Evolutionary conservation across 1,140 invertebrate species (phyloP).

Genomic region (Elysia chlorotica): DNA sequence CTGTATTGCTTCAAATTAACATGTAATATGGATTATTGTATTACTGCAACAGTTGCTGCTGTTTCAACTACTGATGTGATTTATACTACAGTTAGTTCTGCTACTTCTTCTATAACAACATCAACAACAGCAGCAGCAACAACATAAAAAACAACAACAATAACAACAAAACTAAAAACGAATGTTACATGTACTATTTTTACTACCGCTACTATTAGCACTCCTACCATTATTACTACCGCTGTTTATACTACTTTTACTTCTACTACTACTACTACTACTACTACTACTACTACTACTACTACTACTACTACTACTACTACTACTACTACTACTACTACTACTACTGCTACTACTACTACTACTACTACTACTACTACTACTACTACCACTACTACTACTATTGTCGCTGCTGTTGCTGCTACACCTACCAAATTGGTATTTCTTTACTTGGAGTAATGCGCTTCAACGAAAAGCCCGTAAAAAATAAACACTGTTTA

Average conservation of each 20-base stretch:
- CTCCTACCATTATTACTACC: background rate
- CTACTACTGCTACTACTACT: slow-evolving; percentile 22
- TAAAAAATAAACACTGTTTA: too few species aligned
- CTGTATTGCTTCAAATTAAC: too few species aligned
- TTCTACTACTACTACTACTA: slow-evolving; percentile 19
- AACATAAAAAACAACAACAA: too few species aligned
- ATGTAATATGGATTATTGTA: too few species aligned
- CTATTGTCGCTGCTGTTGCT: slow-evolving; percentile 25
- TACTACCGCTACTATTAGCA: background rate
- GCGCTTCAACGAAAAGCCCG: too few species aligned
- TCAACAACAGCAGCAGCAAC: too few species aligned
- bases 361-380: slow-evolving; percentile 24
- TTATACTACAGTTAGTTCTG: too few species aligned
- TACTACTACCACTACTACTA: slow-evolving; percentile 30
- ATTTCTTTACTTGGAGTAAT: too few species aligned
- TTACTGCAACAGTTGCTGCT: too few species aligned
- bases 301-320: slow-evolving; percentile 29
- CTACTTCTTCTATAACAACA: too few species aligned
- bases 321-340: slow-evolving; percentile 17
- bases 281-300: slow-evolving; percentile 25
- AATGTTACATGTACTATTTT: background rate
- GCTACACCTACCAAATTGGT: too few species aligned
- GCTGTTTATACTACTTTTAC: background rate
- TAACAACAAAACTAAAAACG: background rate
- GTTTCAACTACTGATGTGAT: too few species aligned